Conservation (phyloP, 2,797 vertebrate species). For the Brotula barbata region DNA sequence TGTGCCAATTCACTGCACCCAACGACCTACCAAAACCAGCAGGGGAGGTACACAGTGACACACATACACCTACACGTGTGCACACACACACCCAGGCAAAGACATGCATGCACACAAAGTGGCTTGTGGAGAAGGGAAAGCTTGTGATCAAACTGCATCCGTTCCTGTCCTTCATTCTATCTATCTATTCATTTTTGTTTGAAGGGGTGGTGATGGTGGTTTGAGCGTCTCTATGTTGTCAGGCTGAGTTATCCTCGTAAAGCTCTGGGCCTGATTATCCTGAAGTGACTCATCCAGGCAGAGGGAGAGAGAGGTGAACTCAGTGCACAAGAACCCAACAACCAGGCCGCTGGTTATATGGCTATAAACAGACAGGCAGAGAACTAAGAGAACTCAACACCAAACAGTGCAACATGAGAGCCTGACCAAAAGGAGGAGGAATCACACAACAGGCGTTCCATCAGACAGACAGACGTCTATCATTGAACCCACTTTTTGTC, state of each 20-base stretch:
- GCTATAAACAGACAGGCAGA: constrained; percentile 50
- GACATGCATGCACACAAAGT: constrained; percentile 48
- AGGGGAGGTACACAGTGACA: constrained; percentile 39
- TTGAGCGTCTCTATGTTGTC: constrained; percentile 60
- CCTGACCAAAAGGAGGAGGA: constrained; percentile 37
- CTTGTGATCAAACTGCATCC: constrained; percentile 41
- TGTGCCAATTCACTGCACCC: constrained; percentile 74
- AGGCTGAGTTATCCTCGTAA: constrained; percentile 71
- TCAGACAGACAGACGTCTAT: constrained; percentile 8
- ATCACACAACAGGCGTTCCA: constrained; percentile 22
- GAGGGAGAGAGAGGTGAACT: constrained; percentile 66
- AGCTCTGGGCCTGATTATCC: constrained; percentile 77
- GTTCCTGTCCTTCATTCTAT: constrained; percentile 10
- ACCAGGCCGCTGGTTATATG: constrained; percentile 75
- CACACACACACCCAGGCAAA: constrained; percentile 4
- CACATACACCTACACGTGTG: constrained; percentile 6
- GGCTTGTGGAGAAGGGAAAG: constrained; percentile 41
- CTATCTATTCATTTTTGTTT: constrained; percentile 10
- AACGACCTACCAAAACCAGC: constrained; percentile 66
- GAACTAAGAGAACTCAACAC: constrained; percentile 43
- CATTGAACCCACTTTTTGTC: constrained; percentile 34
- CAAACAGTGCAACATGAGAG: constrained; percentile 39
- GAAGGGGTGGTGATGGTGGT: constrained; percentile 45
- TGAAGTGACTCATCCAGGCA: constrained; percentile 69
- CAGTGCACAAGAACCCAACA: constrained; percentile 77